These are phyloP conservation scores for Tylochromis polylepis DNA, from an alignment of 2,113 vertebrate genomes.

Conservation along the genomic window DNA sequence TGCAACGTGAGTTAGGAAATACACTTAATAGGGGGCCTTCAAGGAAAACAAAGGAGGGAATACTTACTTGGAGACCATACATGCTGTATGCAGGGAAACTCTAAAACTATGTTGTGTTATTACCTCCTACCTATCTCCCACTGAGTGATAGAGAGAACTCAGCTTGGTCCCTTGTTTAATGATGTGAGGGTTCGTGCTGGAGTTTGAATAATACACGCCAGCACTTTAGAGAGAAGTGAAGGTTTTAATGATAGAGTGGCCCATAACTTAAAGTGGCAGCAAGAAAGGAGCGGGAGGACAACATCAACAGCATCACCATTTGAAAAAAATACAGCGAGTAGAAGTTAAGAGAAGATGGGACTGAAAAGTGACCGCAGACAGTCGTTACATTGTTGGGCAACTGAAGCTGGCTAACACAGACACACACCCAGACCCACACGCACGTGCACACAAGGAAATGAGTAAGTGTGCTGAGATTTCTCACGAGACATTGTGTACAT, in stretches of 20 bases:
- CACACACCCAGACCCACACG: background rate
- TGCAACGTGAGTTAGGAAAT: conserved; percentile 40
- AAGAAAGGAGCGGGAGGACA: conserved; percentile 38
- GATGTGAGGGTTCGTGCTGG: background rate
- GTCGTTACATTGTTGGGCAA: conserved; percentile 20
- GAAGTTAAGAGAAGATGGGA: conserved; percentile 31
- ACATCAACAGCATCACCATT: conserved; percentile 3
- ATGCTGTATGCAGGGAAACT: background rate
- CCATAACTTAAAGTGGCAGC: conserved; percentile 52
- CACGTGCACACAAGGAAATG: background rate
- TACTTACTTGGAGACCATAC: background rate
- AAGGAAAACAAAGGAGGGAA: background rate
- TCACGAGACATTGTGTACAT: background rate
- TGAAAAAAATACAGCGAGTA: background rate
- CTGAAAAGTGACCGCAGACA: conserved; percentile 32
- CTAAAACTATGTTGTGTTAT: background rate
- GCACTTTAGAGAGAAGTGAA: conserved; percentile 40
- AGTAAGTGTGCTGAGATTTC: background rate
- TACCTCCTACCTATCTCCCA: background rate
- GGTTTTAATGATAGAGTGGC: conserved; percentile 50
- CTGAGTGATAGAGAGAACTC: conserved; percentile 22
- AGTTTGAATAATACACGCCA: conserved; percentile 25
- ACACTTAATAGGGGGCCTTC: conserved; percentile 14
- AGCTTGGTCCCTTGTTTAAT: conserved; percentile 22
- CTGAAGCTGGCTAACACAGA: conserved; percentile 15